Evolutionary conservation across 92 coral and sea anemone species (phyloP).

Genomic region (Meandrina meandrites): DNA sequence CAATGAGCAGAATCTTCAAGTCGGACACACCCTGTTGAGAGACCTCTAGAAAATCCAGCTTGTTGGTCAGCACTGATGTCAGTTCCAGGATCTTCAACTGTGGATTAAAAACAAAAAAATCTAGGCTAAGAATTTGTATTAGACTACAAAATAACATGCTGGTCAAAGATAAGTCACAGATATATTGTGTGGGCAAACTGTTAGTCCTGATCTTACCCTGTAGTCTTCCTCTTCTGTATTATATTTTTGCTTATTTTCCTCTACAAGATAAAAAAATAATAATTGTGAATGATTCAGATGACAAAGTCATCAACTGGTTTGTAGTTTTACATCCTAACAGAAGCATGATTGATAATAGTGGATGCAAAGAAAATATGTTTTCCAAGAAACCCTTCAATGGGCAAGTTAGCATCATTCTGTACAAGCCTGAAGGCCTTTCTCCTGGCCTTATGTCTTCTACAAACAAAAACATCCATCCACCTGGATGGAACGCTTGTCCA

Average conservation of each 20-base stretch:
- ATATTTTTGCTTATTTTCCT: conserved; percentile 32
- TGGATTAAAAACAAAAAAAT: background rate
- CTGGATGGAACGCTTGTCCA: no score
- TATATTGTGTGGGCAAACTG: no score
- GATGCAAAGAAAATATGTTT: no score
- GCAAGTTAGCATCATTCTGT: no score
- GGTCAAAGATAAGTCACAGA: no score
- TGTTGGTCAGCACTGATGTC: conserved; percentile 76
- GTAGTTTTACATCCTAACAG: background rate
- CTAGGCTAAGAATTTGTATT: background rate
- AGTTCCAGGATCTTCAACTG: conserved; percentile 75
- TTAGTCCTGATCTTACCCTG: conserved; percentile 53
- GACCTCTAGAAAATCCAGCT: conserved; percentile 84
- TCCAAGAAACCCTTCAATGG: no score
- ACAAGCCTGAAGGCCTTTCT: no score
- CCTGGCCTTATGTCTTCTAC: no score
- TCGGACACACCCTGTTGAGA: conserved; percentile 74
- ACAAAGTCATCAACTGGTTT: background rate
- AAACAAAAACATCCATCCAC: no score
- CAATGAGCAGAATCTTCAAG: conserved; percentile 79
- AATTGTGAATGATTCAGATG: background rate
- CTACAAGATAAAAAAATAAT: conserved; percentile 3
- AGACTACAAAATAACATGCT: no score
- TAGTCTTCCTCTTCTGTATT: conserved; percentile 68
- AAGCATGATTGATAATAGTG: no score